phyloP scores from a whole-genome alignment of 2,113 vertebrate genomes.

The Thomomys bottae region DNA sequence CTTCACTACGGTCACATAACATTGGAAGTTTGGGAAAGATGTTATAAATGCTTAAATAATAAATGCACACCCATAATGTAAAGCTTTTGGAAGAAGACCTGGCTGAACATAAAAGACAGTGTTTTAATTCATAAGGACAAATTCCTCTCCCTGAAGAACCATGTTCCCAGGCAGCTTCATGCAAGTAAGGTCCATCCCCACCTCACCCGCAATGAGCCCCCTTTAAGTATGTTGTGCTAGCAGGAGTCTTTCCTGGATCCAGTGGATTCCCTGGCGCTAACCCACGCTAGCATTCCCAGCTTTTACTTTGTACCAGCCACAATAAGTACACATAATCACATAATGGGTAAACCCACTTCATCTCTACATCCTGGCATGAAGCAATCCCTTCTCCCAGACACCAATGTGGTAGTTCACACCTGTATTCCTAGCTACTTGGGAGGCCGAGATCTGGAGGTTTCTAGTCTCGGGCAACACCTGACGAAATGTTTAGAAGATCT shows the following conservation, averaged over 20 bases:
- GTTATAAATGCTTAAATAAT: not conserved
- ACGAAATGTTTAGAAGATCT: too few relatives aligned
- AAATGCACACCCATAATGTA: not conserved
- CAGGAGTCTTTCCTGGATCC: not conserved
- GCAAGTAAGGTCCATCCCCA: not conserved
- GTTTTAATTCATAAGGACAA: not conserved
- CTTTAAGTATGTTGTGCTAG: fast-evolving
- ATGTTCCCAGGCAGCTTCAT: fast-evolving
- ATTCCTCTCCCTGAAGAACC: not conserved
- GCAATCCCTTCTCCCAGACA: not conserved
- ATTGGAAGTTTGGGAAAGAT: not conserved
- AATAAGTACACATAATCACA: too few relatives aligned
- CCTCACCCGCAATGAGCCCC: too few relatives aligned
- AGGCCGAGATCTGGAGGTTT: too few relatives aligned
- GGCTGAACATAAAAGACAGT: not conserved
- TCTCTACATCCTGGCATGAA: not conserved
- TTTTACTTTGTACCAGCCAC: not conserved
- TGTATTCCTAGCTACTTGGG: too few relatives aligned
- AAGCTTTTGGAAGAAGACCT: not conserved
- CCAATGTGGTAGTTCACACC: too few relatives aligned
- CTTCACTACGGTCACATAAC: not conserved
- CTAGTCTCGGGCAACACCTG: too few relatives aligned
- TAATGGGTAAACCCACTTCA: not conserved
- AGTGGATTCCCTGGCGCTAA: not conserved
- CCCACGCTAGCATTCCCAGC: not conserved